Evolutionary conservation across 2,113 vertebrate genomes (phyloP).

Genomic region (Catharus fuscescens): DNA sequence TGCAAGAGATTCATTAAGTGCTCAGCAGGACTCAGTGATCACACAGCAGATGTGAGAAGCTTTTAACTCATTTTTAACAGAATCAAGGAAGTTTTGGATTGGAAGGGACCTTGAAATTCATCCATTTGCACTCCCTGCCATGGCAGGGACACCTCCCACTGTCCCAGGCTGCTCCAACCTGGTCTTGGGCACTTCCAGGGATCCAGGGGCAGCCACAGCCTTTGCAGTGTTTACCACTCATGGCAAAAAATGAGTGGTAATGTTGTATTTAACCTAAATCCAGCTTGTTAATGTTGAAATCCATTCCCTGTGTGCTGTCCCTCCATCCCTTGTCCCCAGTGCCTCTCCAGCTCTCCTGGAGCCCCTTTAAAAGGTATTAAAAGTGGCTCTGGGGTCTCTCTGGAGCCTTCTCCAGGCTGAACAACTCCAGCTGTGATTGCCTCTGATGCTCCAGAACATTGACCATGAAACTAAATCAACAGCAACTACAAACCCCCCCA

Average conservation of each 20-base stretch:
- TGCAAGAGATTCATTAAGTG: background rate
- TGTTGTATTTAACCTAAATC: background rate
- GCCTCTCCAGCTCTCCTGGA: background rate
- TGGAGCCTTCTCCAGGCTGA: background rate
- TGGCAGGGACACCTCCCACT: background rate
- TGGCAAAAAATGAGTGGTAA: background rate
- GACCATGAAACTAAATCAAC: background rate
- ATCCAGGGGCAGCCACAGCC: background rate
- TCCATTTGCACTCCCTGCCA: accelerated
- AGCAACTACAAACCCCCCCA: background rate
- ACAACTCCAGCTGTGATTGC: background rate
- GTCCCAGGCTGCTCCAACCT: background rate
- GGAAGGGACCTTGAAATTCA: background rate
- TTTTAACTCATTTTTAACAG: background rate
- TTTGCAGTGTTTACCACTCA: background rate
- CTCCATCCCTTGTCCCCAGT: background rate
- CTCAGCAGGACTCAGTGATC: background rate
- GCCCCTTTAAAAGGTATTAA: background rate
- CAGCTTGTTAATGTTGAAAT: background rate
- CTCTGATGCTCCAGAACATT: background rate
- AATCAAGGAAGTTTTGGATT: background rate
- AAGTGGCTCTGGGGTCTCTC: background rate
- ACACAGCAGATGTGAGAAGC: background rate
- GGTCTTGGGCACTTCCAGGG: background rate
- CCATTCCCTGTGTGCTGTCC: background rate